A percentile compares a stretch with the other conserved stretches of the same genome.
Conservation (phyloP, 37 sponge, comb jelly and placozoan species). For the Halichondria panicea region DNA sequence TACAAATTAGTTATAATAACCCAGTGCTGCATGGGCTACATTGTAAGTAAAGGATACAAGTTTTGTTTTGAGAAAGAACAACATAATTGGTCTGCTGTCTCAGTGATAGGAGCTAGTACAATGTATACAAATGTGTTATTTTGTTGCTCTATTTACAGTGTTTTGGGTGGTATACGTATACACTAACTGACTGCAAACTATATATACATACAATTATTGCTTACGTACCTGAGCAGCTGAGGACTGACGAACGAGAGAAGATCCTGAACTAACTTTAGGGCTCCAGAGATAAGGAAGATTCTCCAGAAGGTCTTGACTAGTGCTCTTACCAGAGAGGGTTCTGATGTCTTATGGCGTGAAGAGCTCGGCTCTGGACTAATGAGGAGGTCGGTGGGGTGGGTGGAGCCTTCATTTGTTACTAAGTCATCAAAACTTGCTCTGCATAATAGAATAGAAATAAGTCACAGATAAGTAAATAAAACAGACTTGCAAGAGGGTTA, state of each 20-base stretch:
- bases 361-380: background rate
- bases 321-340: slow-evolving; percentile 64
- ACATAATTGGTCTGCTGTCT: too few relatives aligned
- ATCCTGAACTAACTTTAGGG: slow-evolving; percentile 73
- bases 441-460: too few relatives aligned
- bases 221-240: slow-evolving; percentile 80
- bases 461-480: too few relatives aligned
- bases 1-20: background rate
- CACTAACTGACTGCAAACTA: background rate
- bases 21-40: background rate
- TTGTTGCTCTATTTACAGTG: background rate
- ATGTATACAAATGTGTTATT: too few relatives aligned
- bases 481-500: too few relatives aligned
- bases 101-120: too few relatives aligned
- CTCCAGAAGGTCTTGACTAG: slow-evolving; percentile 65
- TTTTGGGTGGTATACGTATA: background rate
- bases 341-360: background rate
- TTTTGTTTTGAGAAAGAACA: too few relatives aligned
- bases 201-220: background rate
- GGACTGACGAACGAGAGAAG: slow-evolving; percentile 78
- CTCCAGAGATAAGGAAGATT: slow-evolving; percentile 44
- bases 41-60: too few relatives aligned
- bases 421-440: too few relatives aligned
- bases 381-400: too few relatives aligned
- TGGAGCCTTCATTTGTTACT: too few relatives aligned